Evolutionary conservation across 2,888 invertebrate species (phyloP).

Genomic region (Osmoderma eremita): DNA sequence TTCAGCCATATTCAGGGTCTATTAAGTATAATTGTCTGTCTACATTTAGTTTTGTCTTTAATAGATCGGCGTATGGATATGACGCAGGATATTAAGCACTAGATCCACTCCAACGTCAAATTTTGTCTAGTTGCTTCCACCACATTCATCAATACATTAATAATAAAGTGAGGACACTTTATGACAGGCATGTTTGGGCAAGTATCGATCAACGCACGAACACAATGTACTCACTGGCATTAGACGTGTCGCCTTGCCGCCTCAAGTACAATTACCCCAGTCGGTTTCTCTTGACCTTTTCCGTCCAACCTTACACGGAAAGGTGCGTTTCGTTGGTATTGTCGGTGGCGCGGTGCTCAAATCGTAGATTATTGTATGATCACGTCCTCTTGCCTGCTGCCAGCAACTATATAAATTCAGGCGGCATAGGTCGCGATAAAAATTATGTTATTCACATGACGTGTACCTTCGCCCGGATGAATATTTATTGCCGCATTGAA

Average conservation of each 20-base stretch:
- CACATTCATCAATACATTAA: no score
- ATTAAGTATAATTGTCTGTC: no score
- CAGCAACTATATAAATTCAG: constrained; percentile 37
- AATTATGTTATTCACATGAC: constrained; percentile 53
- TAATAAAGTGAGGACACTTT: no score
- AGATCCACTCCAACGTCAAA: no score
- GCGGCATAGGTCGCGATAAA: constrained; percentile 48
- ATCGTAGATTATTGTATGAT: constrained; percentile 34
- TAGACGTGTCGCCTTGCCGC: neutral
- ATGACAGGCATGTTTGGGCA: neutral
- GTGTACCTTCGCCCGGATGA: constrained; percentile 51
- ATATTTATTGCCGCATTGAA: constrained; percentile 55
- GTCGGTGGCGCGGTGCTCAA: constrained; percentile 15
- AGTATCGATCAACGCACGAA: neutral
- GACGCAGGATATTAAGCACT: no score
- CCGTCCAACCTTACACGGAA: constrained; percentile 5
- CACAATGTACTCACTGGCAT: no score
- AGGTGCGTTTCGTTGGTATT: constrained; percentile 20
- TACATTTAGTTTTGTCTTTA: no score
- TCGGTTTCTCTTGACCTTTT: constrained; percentile 26
- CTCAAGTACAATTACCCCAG: constrained; percentile 28
- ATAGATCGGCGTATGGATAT: no score
- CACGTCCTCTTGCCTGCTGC: constrained; percentile 10
- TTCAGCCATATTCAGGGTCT: no score
- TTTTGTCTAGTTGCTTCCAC: no score